A percentile compares a stretch with the other conserved stretches of the same genome.
These are phyloP conservation scores for Bombus huntii DNA, from an alignment of 1,140 invertebrate genomes.

Conservation along the genomic window DNA sequence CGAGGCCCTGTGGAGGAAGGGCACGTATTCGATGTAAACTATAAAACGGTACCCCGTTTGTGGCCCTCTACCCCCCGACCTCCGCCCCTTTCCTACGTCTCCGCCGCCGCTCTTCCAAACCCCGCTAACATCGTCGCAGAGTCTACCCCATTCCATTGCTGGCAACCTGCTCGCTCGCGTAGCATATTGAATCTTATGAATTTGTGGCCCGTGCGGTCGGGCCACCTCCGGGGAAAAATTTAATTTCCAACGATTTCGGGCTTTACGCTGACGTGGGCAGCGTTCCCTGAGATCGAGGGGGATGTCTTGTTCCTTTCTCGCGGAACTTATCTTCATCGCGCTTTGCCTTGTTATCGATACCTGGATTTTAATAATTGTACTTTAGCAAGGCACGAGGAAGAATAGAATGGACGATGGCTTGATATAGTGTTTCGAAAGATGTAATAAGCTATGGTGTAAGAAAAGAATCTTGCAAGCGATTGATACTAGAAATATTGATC, in stretches of 20 bases:
- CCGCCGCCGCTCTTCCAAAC: constrained; percentile 28
- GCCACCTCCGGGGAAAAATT: constrained; percentile 71
- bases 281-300: constrained; percentile 12
- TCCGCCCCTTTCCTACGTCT: neutral
- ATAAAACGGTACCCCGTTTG: constrained; percentile 63
- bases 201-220: constrained; percentile 70
- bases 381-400: neutral
- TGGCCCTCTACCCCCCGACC: neutral
- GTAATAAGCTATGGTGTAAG: too few species aligned
- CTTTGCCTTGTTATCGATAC: constrained; percentile 7
- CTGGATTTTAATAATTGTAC: neutral
- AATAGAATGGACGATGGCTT: neutral
- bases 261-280: constrained; percentile 65
- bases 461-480: too few species aligned
- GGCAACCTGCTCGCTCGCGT: constrained; percentile 70
- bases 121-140: constrained; percentile 44
- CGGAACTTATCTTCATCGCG: neutral
- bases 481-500: too few species aligned
- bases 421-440: neutral
- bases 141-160: constrained; percentile 32
- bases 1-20: constrained; percentile 50
- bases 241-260: constrained; percentile 75
- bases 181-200: constrained; percentile 80
- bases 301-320: constrained; percentile 17
- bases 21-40: constrained; percentile 77